Evolutionary conservation across 2,888 invertebrate genomes (phyloP).

Genomic region (Agriopis marginaria): DNA sequence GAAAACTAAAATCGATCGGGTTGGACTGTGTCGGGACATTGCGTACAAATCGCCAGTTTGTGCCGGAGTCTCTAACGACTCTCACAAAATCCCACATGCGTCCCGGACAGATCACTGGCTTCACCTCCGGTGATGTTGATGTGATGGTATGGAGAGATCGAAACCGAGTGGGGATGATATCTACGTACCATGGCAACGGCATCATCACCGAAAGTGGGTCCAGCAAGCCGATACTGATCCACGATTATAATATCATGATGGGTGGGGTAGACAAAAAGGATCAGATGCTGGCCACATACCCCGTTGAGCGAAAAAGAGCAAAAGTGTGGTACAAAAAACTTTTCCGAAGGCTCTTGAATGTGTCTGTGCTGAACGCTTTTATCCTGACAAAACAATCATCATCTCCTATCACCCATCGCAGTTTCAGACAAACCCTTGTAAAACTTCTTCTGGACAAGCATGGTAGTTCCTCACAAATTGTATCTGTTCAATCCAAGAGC

Average conservation of each 20-base stretch:
- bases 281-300: constrained; percentile 45
- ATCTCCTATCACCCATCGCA: constrained; percentile 18
- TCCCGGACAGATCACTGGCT: constrained; percentile 24
- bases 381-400: constrained; percentile 29
- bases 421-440: neutral
- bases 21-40: neutral
- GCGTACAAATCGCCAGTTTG: neutral
- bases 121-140: constrained; percentile 32
- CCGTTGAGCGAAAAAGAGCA: constrained; percentile 44
- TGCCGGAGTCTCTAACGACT: neutral
- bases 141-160: constrained; percentile 34
- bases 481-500: neutral
- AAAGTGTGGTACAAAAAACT: constrained; percentile 50
- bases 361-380: constrained; percentile 36
- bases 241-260: constrained; percentile 41
- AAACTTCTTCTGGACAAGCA: neutral
- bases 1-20: neutral
- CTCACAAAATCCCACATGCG: neutral
- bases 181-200: constrained; percentile 38
- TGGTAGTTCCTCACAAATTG: neutral
- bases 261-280: constrained; percentile 43
- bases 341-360: constrained; percentile 39
- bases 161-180: constrained; percentile 34
- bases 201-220: neutral
- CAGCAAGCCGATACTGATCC: constrained; percentile 32